phyloP scores from a whole-genome alignment of 1,140 invertebrate species.

The Phymastichus coffea region DNA sequence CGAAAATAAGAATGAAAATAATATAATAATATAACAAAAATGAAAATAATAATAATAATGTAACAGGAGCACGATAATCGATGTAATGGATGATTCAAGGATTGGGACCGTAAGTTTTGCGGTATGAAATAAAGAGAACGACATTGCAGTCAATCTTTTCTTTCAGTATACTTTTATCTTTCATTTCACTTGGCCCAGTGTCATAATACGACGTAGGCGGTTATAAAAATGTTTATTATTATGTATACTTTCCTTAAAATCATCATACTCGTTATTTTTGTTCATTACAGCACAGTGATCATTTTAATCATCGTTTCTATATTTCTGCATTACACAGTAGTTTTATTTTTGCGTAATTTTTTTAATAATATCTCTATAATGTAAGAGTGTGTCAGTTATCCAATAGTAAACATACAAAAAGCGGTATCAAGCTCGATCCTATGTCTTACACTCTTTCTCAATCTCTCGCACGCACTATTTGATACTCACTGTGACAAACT shows the following conservation, averaged over 20 bases:
- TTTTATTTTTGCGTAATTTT: slow-evolving; percentile 49
- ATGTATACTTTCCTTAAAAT: slow-evolving; percentile 58
- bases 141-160: too few species aligned
- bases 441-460: too few species aligned
- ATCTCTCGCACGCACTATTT: slow-evolving; percentile 43
- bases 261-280: slow-evolving; percentile 55
- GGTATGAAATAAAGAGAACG: too few species aligned
- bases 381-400: slow-evolving; percentile 46
- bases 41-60: background rate
- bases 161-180: too few species aligned
- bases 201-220: slow-evolving; percentile 51
- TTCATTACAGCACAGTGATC: slow-evolving; percentile 52
- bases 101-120: too few species aligned
- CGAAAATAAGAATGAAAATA: background rate
- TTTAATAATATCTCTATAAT: slow-evolving; percentile 43
- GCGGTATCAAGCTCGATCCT: slow-evolving; percentile 56
- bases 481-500: background rate
- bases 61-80: too few species aligned
- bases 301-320: slow-evolving; percentile 29
- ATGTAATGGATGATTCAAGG: too few species aligned
- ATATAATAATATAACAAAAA: background rate
- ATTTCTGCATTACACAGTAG: slow-evolving; percentile 48
- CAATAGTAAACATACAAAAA: slow-evolving; percentile 56
- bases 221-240: slow-evolving; percentile 58
- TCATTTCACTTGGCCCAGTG: slow-evolving; percentile 53